Evolutionary conservation across 2,113 vertebrate genomes (phyloP).

Genomic region (Arenaria interpres): DNA sequence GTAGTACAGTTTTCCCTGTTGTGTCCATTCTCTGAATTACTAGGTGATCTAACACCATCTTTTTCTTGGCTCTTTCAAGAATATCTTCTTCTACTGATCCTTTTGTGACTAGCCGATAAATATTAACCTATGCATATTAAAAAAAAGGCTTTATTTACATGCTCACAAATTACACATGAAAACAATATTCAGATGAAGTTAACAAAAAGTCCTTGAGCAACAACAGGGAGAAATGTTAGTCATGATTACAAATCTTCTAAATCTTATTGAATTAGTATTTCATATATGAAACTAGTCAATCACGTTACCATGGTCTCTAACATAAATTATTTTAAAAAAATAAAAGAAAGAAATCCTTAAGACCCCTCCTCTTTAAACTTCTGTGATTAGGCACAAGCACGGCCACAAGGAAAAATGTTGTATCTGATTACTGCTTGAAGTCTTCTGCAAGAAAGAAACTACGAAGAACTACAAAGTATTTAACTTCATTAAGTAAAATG

Average conservation of each 20-base stretch:
- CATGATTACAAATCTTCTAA: neutral
- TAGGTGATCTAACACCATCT: conserved; percentile 97
- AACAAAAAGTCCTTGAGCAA: neutral
- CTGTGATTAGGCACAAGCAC: neutral
- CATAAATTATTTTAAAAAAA: neutral
- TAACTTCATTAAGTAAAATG: neutral
- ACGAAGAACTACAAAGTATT: neutral
- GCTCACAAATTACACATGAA: neutral
- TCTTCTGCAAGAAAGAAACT: conserved; percentile 11
- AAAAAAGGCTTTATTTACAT: conserved; percentile 13
- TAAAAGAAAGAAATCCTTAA: neutral
- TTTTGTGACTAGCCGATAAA: conserved; percentile 96
- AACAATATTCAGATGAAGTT: conserved; percentile 13
- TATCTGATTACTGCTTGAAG: conserved; percentile 6
- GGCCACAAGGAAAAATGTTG: neutral
- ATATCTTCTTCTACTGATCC: conserved; percentile 97
- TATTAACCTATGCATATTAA: conserved; percentile 86
- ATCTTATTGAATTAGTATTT: neutral
- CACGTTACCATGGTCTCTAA: neutral
- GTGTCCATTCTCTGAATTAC: conserved; percentile 99
- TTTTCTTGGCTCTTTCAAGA: conserved; percentile 97
- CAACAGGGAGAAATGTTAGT: neutral
- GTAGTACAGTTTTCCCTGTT: conserved; percentile 95
- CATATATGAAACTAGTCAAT: neutral
- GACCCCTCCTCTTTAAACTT: neutral